Percentiles rank a stretch among this genome's conserved stretches.
Conservation (phyloP, 2,797 vertebrate species). For the Alectoris magna region DNA sequence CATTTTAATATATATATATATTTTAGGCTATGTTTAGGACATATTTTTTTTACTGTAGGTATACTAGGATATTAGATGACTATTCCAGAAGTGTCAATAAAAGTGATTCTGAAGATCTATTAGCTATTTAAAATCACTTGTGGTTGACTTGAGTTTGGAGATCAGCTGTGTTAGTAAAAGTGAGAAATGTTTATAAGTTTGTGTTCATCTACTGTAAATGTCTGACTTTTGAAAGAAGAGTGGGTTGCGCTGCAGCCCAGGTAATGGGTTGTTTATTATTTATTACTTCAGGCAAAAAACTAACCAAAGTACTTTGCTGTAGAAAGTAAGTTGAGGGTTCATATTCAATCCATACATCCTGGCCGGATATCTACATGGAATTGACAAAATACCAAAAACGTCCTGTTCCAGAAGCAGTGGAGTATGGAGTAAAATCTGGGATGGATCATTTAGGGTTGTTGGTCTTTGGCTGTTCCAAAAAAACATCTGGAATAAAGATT, state of each 20-base stretch:
- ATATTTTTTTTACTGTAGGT: background rate
- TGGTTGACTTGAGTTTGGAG: conserved; percentile 8
- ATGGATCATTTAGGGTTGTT: background rate
- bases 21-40: background rate
- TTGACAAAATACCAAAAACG: background rate
- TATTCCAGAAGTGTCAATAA: conserved; percentile 4
- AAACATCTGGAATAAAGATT: background rate
- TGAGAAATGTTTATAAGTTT: conserved; percentile 12
- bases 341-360: background rate
- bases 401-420: background rate
- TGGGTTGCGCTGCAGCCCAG: background rate
- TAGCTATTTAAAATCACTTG: conserved; percentile 10
- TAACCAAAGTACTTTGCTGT: background rate
- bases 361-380: background rate
- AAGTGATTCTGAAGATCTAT: conserved; percentile 26
- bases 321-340: background rate
- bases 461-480: background rate
- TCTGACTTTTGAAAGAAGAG: background rate
- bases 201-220: background rate
- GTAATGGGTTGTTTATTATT: conserved; percentile 29
- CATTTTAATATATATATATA: background rate
- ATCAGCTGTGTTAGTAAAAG: conserved; percentile 14
- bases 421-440: background rate
- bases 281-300: conserved; percentile 31
- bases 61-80: background rate